phyloP scores from a whole-genome alignment of 1,140 invertebrate genomes.

The Frieseomelitta varia region DNA sequence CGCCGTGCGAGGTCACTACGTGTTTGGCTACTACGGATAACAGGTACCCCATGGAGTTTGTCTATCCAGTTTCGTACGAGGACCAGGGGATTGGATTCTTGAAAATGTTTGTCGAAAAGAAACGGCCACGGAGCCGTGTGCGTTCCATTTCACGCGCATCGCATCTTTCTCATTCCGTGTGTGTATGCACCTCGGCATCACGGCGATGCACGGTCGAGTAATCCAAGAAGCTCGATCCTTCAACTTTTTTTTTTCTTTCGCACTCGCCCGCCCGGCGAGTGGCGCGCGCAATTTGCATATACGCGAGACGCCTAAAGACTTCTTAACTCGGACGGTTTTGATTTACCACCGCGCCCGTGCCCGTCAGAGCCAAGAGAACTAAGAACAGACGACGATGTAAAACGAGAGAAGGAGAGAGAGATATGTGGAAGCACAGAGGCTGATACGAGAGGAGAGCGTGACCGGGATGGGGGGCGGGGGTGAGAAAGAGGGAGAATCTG shows the following conservation, averaged over 20 bases:
- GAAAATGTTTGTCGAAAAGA: conserved; percentile 23
- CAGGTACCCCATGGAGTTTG: conserved; percentile 40
- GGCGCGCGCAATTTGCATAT: conserved; percentile 72
- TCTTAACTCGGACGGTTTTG: conserved; percentile 76
- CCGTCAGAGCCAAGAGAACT: conserved; percentile 25
- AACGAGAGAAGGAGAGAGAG: neutral
- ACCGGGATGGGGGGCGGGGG: too few species aligned
- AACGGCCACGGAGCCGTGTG: neutral
- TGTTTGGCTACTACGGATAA: conserved; percentile 42
- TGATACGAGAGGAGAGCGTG: neutral
- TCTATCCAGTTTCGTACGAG: conserved; percentile 32
- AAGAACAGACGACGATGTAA: neutral
- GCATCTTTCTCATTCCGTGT: neutral
- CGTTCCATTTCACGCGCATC: conserved; percentile 2
- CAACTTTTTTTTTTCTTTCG: neutral
- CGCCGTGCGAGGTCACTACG: conserved; percentile 13
- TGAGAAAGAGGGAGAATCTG: neutral
- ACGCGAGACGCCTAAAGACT: conserved; percentile 72
- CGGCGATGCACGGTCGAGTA: too few species aligned
- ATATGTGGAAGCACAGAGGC: too few species aligned
- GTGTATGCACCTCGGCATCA: too few species aligned
- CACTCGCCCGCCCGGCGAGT: neutral
- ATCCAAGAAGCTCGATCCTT: neutral
- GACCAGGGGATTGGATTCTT: conserved; percentile 28
- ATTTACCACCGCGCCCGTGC: conserved; percentile 66